phyloP scores from a whole-genome alignment of 2,797 vertebrate genomes.

The Urosaurus nigricauda region DNA sequence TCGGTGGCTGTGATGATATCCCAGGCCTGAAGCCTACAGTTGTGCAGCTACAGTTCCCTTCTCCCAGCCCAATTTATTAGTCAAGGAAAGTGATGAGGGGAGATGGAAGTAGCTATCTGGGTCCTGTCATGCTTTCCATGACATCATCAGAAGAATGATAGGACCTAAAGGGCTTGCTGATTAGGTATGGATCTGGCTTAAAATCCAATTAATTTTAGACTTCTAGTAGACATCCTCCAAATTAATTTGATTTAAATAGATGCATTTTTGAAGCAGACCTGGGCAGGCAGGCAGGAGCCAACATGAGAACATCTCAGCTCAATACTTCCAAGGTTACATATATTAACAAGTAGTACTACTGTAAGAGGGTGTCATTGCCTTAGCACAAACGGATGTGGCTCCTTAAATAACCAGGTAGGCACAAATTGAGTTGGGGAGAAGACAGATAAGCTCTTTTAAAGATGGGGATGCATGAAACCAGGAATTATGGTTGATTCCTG shows the following conservation, averaged over 20 bases:
- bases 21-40: neutral
- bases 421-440: slow-evolving; percentile 9
- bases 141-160: slow-evolving; percentile 7
- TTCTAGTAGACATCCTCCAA: slow-evolving; percentile 11
- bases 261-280: neutral
- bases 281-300: neutral
- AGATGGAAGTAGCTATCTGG: neutral
- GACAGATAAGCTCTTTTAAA: slow-evolving; percentile 18
- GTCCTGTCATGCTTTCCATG: neutral
- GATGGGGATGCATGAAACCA: neutral
- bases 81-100: neutral
- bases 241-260: slow-evolving; percentile 33
- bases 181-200: slow-evolving; percentile 43
- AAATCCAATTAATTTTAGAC: slow-evolving; percentile 40
- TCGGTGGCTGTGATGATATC: neutral
- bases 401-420: slow-evolving; percentile 27
- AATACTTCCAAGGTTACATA: neutral
- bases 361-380: neutral
- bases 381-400: slow-evolving; percentile 9
- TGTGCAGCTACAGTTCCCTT: neutral
- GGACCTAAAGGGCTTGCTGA: slow-evolving; percentile 5
- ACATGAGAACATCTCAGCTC: neutral
- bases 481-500: slow-evolving; percentile 30
- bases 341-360: neutral
- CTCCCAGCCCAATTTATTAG: neutral